Percentiles rank a stretch among this genome's conserved stretches.
phyloP scores from a whole-genome alignment of 2,113 vertebrate species.

The Chionomys nivalis region DNA sequence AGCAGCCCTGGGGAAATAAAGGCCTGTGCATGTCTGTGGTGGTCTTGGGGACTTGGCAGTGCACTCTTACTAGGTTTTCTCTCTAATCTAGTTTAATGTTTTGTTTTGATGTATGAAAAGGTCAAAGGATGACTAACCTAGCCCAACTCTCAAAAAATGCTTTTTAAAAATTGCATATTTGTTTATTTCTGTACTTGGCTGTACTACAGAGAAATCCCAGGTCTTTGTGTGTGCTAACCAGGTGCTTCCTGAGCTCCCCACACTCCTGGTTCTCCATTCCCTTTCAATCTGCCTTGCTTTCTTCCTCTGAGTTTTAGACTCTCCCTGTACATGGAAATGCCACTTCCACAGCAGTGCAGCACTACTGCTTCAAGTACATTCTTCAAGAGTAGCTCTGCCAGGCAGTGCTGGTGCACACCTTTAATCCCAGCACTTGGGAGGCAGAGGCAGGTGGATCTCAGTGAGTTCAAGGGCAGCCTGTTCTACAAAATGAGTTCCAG shows the following conservation, averaged over 20 bases:
- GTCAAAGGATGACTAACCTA: neutral
- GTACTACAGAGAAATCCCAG: neutral
- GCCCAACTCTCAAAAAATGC: neutral
- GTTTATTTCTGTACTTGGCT: neutral
- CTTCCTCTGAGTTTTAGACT: neutral
- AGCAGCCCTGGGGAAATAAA: neutral
- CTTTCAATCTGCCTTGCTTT: neutral
- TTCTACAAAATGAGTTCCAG: too few relatives aligned
- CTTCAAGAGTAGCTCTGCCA: too few relatives aligned
- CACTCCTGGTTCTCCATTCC: neutral
- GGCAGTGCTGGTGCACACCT: too few relatives aligned
- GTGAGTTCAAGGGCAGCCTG: too few relatives aligned
- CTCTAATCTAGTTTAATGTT: neutral
- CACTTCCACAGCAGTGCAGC: rapidly evolving
- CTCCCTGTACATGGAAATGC: neutral
- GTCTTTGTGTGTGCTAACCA: neutral
- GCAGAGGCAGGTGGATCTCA: too few relatives aligned
- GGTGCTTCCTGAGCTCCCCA: rapidly evolving
- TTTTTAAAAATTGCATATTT: neutral
- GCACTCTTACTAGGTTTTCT: neutral
- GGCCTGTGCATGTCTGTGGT: too few relatives aligned
- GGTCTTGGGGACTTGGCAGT: rapidly evolving
- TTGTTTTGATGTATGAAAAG: neutral
- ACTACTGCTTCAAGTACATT: too few relatives aligned
- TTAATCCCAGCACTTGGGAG: too few relatives aligned